Conservation (phyloP, 2,797 vertebrate genomes). For the Coilia nasus region DNA sequence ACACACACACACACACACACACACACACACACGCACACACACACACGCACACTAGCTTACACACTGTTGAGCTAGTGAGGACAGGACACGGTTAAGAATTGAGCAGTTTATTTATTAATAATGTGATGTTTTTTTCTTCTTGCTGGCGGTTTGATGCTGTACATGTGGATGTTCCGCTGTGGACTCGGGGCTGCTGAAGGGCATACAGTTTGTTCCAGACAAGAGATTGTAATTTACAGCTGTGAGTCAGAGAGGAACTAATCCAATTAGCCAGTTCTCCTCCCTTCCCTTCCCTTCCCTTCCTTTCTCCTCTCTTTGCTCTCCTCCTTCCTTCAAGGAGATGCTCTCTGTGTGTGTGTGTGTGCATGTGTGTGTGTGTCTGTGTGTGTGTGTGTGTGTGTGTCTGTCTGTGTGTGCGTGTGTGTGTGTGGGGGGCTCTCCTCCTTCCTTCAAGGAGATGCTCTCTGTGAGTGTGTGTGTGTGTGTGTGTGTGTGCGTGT, state of each 20-base stretch:
- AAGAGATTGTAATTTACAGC: slow-evolving; percentile 64
- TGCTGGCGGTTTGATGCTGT: slow-evolving; percentile 25
- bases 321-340: slow-evolving; percentile 38
- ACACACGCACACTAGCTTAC: neutral
- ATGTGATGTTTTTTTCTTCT: neutral
- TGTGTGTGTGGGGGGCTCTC: neutral
- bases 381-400: neutral
- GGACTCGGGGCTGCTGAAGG: slow-evolving; percentile 50
- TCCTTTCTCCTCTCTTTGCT: neutral
- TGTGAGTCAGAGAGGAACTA: slow-evolving; percentile 62
- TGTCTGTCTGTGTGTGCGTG: neutral
- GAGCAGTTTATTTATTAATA: neutral
- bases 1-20: neutral
- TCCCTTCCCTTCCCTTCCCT: slow-evolving; percentile 45
- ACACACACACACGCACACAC: neutral
- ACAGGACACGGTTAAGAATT: slow-evolving; percentile 1
- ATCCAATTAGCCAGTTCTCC: slow-evolving; percentile 64
- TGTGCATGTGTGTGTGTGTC: neutral
- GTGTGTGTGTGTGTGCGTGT: neutral
- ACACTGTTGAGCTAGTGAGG: neutral
- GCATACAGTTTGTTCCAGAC: slow-evolving; percentile 53
- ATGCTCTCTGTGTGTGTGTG: neutral
- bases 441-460: no score
- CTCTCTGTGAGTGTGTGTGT: neutral
- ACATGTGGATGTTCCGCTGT: slow-evolving; percentile 43